phyloP scores from a whole-genome alignment of 2,113 vertebrate genomes.

The Sinocyclocheilus maitianheensis region DNA sequence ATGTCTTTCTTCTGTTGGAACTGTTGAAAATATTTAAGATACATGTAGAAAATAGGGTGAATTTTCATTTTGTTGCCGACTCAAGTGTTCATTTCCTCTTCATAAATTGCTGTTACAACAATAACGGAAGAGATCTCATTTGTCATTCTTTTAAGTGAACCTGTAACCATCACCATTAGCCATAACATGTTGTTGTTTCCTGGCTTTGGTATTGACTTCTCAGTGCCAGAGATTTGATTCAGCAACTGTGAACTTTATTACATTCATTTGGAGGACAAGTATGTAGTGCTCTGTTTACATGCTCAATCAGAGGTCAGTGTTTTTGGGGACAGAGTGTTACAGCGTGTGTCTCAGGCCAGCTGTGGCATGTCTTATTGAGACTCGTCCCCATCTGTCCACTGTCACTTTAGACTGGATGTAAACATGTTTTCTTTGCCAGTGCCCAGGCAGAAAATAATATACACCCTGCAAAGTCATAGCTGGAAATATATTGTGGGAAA shows the following conservation, averaged over 20 bases:
- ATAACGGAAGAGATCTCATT: not conserved
- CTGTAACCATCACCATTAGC: not conserved
- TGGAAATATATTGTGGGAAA: not conserved
- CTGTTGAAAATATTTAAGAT: too few species aligned
- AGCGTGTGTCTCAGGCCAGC: slow-evolving; percentile 26
- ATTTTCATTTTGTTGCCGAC: not conserved
- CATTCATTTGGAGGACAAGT: slow-evolving; percentile 17
- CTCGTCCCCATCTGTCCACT: not conserved
- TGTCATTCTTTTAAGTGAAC: not conserved
- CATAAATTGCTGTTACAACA: not conserved
- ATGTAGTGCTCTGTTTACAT: slow-evolving; percentile 30
- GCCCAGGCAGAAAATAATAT: not conserved
- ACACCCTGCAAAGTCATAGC: not conserved
- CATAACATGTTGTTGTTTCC: slow-evolving; percentile 1
- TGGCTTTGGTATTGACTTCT: slow-evolving; percentile 19
- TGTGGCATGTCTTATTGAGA: slow-evolving; percentile 11
- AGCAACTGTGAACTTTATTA: slow-evolving; percentile 35
- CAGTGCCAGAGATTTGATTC: not conserved
- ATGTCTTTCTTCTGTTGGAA: too few species aligned
- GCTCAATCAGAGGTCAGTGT: slow-evolving; percentile 43
- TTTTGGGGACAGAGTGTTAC: slow-evolving; percentile 46
- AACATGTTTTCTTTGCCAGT: slow-evolving; percentile 34
- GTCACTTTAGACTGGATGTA: not conserved
- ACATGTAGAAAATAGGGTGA: not conserved
- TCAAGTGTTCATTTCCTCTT: not conserved